Evolutionary conservation across 1,140 invertebrate species (phyloP), one percentile per base, ranked within the genome.

Genomic region (Hycleus cichorii): DNA sequence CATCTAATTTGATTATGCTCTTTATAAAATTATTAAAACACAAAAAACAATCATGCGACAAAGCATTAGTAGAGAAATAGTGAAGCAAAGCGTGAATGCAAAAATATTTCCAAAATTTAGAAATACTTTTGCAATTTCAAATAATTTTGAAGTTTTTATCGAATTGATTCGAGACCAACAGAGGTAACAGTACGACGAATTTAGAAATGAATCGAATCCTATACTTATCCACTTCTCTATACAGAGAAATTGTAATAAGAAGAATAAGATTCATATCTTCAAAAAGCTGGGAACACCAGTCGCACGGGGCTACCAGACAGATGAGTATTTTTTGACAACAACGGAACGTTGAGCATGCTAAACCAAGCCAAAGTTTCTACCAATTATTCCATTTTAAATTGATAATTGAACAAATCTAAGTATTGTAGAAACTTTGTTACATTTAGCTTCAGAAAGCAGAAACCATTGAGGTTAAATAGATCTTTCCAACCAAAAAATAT

Each of bases 241-340:
- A 18, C 18, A 18, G 18, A 18, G 18, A 18, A 18, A 8, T 18
- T 39, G 39, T 55, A 58, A 52, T 49, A 49, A 39, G 44, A 58
- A 60, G 63, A 40, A 48, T 54, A 38, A 49, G 58, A 59, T 66
- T 49, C 59, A 67, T 53, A 55, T 66, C 59, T 58, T 53, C 25
- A 39, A 27, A 44, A 54, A 50, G 49, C 39, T 26, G 47, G 26
- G 46, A 53, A 61, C 66, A 69, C 59, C 67, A 74, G 67, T 70
- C 69, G 72, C 72, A 75, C 74, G 62, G 67, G 59, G 64, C 69
- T 71, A 67, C 72, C 67, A 71, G 63, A 72, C 71, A 74, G 71
- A 75, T 70, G 70, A 76, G 71, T 58, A 64, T 65, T 67, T 57
- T 44, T 47, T 43, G 46, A 61, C 57, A 62, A 61, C 66, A 67